Evolutionary conservation across 1,140 invertebrate genomes (phyloP).

Genomic region (Akabosia matsudoensis): DNA sequence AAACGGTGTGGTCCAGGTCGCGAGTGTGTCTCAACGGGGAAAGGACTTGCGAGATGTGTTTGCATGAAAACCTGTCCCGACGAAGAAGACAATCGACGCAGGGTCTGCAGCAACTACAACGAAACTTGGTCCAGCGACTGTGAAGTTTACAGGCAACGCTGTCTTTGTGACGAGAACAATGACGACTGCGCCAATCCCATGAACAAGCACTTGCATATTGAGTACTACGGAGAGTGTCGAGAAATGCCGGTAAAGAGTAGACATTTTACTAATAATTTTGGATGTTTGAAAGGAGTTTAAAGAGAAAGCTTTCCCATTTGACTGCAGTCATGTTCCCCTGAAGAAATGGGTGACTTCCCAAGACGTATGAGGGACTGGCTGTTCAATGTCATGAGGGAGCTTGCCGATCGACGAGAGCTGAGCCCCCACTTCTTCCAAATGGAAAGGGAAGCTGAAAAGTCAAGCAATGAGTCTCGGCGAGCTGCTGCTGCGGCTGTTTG

Average conservation of each 20-base stretch:
- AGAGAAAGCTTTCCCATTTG: too few species aligned
- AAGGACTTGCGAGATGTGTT: slow-evolving; percentile 73
- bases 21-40: slow-evolving; percentile 72
- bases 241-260: slow-evolving; percentile 65
- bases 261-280: background rate
- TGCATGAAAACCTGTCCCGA: slow-evolving; percentile 78
- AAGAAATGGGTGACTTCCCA: slow-evolving; percentile 86
- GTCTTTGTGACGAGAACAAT: slow-evolving; percentile 73
- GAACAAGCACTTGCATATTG: slow-evolving; percentile 84
- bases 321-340: slow-evolving; percentile 67
- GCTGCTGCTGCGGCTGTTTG: slow-evolving; percentile 90
- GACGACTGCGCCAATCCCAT: slow-evolving; percentile 68
- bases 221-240: slow-evolving; percentile 82
- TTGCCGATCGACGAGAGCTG: slow-evolving; percentile 83
- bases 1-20: slow-evolving; percentile 86
- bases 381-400: slow-evolving; percentile 91
- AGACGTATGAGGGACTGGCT: slow-evolving; percentile 94
- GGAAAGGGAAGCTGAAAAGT: slow-evolving; percentile 77
- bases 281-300: background rate
- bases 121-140: slow-evolving; percentile 91
- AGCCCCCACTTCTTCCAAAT: slow-evolving; percentile 77
- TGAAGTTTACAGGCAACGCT: slow-evolving; percentile 83
- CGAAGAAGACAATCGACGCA: slow-evolving; percentile 72
- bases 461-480: slow-evolving; percentile 69
- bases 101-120: slow-evolving; percentile 88